Evolutionary conservation across 2,113 vertebrate genomes (phyloP), one percentile per base, ranked within the genome.

Genomic region (Heliornis fulica): DNA sequence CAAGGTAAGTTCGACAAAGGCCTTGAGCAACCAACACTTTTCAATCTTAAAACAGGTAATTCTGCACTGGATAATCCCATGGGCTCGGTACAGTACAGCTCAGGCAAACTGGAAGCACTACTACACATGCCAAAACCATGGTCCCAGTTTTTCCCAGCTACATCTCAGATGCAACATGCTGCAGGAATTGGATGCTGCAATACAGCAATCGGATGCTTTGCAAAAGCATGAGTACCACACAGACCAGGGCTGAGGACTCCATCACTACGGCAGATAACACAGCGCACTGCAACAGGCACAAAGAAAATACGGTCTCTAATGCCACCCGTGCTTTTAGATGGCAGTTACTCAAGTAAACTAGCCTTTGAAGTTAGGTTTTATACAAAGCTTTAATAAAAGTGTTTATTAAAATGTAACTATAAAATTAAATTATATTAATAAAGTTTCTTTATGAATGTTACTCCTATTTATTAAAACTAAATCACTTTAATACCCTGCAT

Each of bases 361-460:
- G 60, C 86, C 92, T 96, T 95, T 97, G 93, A 95, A 95, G 92
- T 86, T 17, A 31, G 22, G 38, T 56, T 78, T 83, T 53, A 85
- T 64, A 86, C 48, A 78, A 64, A 90, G 85, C 82, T 91, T 95
- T 56, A 94, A 68, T 96, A 61, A 69, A 94, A 94, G n/a, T 31
- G 38, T 87, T 96, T 59, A 89, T 75, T 94, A 59, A 77, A 61
- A 61, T 23, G 41, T 40, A 29, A 13, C 80, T 51, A 15, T 32
- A 15, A 92, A 90, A 50, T 21, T 19, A 81, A 93, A 80, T 56
- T 10, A 31, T 25, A 64, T 83, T 43, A 78, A 85, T 93, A 48
- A 22, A 48, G 59, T 80, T 57, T 74, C 43, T 43, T 94, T 23
- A 80, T n/a, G 19, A 45, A 32, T 41, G 66, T 83, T 81, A 93